phyloP scores from a whole-genome alignment of 1,140 invertebrate species.

The Dolichoris vasculosae region DNA sequence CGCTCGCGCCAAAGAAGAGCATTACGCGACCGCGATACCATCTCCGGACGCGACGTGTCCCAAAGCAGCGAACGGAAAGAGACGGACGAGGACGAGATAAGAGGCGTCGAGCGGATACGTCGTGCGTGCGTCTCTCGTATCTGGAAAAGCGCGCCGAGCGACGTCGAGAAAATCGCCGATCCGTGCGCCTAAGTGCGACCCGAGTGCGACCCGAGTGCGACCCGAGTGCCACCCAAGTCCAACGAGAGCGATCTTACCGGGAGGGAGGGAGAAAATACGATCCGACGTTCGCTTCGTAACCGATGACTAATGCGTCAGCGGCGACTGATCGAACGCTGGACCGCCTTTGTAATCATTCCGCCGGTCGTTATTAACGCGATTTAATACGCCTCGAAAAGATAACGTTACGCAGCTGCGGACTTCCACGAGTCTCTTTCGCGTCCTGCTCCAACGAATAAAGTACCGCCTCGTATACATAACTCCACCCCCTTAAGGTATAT shows the following conservation, averaged over 20 bases:
- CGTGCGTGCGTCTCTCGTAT: not conserved
- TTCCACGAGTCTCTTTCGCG: not conserved
- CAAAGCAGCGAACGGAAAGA: not conserved
- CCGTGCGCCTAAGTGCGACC: no score
- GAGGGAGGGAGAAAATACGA: conserved; percentile 19
- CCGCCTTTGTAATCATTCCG: conserved; percentile 3
- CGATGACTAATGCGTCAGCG: not conserved
- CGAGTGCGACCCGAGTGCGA: not conserved
- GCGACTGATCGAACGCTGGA: not conserved
- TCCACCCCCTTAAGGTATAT: no score
- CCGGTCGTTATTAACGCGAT: not conserved
- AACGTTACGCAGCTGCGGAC: not conserved
- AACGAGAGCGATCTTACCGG: not conserved
- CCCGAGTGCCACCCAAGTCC: not conserved
- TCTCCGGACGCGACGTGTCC: not conserved
- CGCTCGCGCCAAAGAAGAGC: not conserved
- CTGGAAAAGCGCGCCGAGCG: not conserved
- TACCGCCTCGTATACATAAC: not conserved
- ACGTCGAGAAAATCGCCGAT: not conserved
- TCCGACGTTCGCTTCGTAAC: conserved; percentile 3
- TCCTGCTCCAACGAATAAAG: no score
- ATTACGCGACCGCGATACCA: not conserved
- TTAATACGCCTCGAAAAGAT: not conserved
- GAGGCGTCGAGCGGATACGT: not conserved
- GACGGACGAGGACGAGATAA: not conserved